Base-by-base conservation (phyloP, 2,113 vertebrate genomes). In the Vombatus ursinus region DNA sequence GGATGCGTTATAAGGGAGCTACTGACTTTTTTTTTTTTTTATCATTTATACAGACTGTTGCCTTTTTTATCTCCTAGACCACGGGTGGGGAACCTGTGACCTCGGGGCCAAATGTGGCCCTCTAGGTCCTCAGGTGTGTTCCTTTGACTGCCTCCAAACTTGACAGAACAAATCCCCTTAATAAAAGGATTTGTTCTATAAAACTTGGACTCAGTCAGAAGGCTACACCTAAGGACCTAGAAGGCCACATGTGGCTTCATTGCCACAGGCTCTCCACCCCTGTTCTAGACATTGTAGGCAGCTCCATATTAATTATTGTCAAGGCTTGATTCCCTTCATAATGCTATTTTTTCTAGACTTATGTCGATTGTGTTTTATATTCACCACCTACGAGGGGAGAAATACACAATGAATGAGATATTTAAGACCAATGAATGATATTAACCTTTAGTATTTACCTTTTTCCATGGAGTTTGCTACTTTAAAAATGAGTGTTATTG, bases 251-350 rank as follows among this genome's bases (percentile, higher is more conserved):
- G 12, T 50, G 50, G 6, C 50, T 10, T 50, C 51, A 52, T 2
- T 12, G 51, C 12, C 14, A 14, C 51, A 52, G 52, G 16, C 3
- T 22, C 16, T 19, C 16, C 52, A 22, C 3, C 52, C 52, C 16
- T 52, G 16, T 97, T 24, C 95, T 94, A 97, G 95, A 57, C 92
- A 90, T 95, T 92, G 92, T 96, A 90, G 94, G 91, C 89, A 91
- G 89, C 50, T 96, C n/a, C 52, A 5, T 92, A 97, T 96, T 97
- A 95, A 94, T 98, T 93, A 52, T 6, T 77, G 26, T 91, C 95
- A 91, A 93, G 90, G 90, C 37, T 61, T 51, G 14, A 96, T 95
- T 91, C 90, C 93, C 91, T 94, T 48, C 19, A 92, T 90, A 48
- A 6, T 92, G 48, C 96, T 96, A 52, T 50, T 95, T 94, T 94